Percentiles rank a stretch among this genome's conserved stretches.
phyloP scores from a whole-genome alignment of 2,888 invertebrate species.

The Drosophila putrida region DNA sequence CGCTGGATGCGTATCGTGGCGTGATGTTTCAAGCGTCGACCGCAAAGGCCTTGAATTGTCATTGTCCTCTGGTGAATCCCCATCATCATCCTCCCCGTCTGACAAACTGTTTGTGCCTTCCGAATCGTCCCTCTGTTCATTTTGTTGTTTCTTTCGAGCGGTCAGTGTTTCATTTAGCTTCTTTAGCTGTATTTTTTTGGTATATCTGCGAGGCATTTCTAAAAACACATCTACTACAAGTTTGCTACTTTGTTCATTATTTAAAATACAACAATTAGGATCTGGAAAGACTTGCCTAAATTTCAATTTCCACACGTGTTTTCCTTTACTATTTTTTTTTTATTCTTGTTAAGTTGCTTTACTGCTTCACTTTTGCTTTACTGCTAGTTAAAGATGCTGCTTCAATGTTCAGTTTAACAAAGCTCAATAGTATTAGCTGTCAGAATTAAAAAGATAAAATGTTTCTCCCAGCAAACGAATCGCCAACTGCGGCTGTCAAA shows the following conservation, averaged over 20 bases:
- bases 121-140: not conserved
- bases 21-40: conserved; percentile 21
- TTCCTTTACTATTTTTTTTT: not conserved
- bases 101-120: not conserved
- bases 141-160: not conserved
- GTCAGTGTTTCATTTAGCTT: conserved; percentile 8
- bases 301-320: not conserved
- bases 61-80: not conserved
- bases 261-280: not conserved
- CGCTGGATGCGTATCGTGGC: conserved; percentile 46
- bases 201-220: conserved; percentile 22
- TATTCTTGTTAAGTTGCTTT: no score
- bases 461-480: not conserved
- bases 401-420: not conserved
- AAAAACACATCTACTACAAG: not conserved
- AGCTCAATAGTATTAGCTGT: conserved; percentile 3
- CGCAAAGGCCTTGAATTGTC: not conserved
- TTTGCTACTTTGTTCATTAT: not conserved
- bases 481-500: not conserved
- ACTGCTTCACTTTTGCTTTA: not conserved
- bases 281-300: not conserved
- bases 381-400: not conserved
- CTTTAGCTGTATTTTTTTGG: conserved; percentile 14
- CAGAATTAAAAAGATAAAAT: not conserved
- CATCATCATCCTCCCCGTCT: not conserved